Evolutionary conservation across 2,888 invertebrate species (phyloP).

Genomic region (Leistus spinibarbis): DNA sequence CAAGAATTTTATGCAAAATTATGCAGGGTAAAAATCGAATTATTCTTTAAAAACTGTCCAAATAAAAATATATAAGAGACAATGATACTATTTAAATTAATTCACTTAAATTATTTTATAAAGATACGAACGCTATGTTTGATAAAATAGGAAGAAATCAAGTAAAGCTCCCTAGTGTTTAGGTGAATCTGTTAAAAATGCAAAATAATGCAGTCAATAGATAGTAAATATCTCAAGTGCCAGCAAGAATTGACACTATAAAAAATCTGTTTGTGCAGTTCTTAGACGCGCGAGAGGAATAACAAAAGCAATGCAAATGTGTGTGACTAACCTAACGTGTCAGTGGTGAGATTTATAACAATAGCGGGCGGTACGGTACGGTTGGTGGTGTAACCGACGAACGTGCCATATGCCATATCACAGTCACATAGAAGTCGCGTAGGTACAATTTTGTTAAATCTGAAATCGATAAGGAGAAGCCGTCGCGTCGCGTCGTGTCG

Average conservation of each 20-base stretch:
- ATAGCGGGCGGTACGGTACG: background rate
- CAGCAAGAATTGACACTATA: background rate
- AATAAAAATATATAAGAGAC: too few species aligned
- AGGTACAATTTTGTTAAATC: conserved; percentile 32
- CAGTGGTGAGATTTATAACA: background rate
- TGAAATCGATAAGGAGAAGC: conserved; percentile 25
- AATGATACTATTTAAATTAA: too few species aligned
- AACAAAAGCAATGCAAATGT: background rate
- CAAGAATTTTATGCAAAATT: too few species aligned
- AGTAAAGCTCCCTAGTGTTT: too few species aligned
- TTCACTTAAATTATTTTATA: too few species aligned
- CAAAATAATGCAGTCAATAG: background rate
- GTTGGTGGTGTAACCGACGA: background rate
- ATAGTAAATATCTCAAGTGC: background rate
- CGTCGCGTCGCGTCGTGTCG: background rate
- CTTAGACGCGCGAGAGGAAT: background rate
- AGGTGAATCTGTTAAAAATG: background rate
- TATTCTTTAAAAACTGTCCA: too few species aligned
- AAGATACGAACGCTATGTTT: too few species aligned
- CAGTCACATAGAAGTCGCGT: background rate
- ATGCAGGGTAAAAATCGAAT: too few species aligned
- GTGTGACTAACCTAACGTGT: background rate
- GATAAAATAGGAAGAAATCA: too few species aligned
- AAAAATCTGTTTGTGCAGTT: background rate
- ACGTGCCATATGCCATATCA: conserved; percentile 3